Evolutionary conservation across 1,140 invertebrate genomes (phyloP).

Genomic region (Acromyrmex heyeri): DNA sequence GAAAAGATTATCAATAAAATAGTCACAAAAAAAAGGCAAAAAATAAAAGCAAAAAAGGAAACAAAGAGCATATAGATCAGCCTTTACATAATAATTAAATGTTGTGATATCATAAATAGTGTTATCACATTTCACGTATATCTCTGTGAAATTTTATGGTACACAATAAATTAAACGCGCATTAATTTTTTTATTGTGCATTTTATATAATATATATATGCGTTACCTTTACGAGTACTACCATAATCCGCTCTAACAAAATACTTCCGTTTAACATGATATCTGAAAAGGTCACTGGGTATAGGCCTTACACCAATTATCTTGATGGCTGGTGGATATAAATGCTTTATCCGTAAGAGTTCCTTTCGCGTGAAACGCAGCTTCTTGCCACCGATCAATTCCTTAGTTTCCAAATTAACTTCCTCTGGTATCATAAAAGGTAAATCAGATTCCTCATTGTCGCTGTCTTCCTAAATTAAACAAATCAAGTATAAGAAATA

Average conservation of each 20-base stretch:
- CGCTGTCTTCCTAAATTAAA: conserved; percentile 23
- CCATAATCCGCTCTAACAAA: conserved; percentile 62
- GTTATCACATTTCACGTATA: background rate
- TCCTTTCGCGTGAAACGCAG: conserved; percentile 69
- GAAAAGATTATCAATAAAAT: too few species aligned
- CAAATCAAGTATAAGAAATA: background rate
- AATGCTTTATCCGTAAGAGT: conserved; percentile 14
- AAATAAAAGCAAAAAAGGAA: too few species aligned
- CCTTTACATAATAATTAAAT: background rate
- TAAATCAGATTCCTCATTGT: conserved; percentile 27
- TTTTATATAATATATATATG: background rate
- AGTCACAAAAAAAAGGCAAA: too few species aligned
- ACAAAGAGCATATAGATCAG: too few species aligned
- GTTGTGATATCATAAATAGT: conserved; percentile 7
- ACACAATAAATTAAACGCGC: too few species aligned
- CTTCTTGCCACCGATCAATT: conserved; percentile 51
- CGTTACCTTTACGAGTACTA: conserved; percentile 64
- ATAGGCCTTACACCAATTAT: conserved; percentile 73
- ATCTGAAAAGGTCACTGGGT: conserved; percentile 61
- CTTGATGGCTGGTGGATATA: conserved; percentile 65
- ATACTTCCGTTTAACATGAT: conserved; percentile 67
- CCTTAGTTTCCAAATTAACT: conserved; percentile 21
- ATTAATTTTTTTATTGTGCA: background rate
- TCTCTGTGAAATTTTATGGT: too few species aligned
- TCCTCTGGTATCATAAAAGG: conserved; percentile 27